phyloP scores from a whole-genome alignment of 1,140 invertebrate genomes.

The Drosophila funebris region DNA sequence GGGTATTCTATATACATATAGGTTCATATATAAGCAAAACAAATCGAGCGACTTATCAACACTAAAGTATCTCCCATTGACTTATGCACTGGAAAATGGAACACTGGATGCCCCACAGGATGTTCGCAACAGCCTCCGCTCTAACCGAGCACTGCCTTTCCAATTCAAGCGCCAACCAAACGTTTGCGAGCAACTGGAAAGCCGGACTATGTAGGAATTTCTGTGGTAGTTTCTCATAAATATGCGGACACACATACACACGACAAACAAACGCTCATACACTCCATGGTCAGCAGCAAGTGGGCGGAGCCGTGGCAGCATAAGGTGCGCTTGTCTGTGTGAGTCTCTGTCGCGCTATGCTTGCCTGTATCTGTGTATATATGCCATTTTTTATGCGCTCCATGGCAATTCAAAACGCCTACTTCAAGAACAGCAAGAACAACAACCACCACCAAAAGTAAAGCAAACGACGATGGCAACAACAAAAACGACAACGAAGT shows the following conservation, averaged over 20 bases:
- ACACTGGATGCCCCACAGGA: slow-evolving; percentile 64
- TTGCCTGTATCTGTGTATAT: slow-evolving; percentile 28
- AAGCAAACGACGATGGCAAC: slow-evolving; percentile 21
- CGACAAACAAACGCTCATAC: slow-evolving; percentile 21
- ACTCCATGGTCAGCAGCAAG: slow-evolving; percentile 60
- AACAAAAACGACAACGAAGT: slow-evolving; percentile 34
- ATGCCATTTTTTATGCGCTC: slow-evolving; percentile 77
- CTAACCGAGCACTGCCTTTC: slow-evolving; percentile 21
- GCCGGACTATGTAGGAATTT: slow-evolving; percentile 64
- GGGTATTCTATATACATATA: slow-evolving; percentile 38
- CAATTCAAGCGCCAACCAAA: slow-evolving; percentile 60
- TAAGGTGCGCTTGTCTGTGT: slow-evolving; percentile 64
- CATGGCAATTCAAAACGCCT: slow-evolving; percentile 83
- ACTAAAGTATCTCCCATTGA: slow-evolving; percentile 79
- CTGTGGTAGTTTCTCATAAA: slow-evolving; percentile 77
- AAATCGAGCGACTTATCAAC: slow-evolving; percentile 80
- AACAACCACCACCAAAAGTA: slow-evolving; percentile 55
- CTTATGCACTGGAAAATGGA: slow-evolving; percentile 80
- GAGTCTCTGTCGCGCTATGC: slow-evolving; percentile 25
- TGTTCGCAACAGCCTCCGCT: not conserved
- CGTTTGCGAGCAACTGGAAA: slow-evolving; percentile 67
- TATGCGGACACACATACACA: slow-evolving; percentile 52
- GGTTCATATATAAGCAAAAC: slow-evolving; percentile 52
- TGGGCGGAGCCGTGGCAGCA: slow-evolving; percentile 79
- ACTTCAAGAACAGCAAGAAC: slow-evolving; percentile 68